Percentiles rank a stretch among this genome's conserved stretches.
phyloP scores from a whole-genome alignment of 1,140 invertebrate genomes.

The Orchestia grillus region DNA sequence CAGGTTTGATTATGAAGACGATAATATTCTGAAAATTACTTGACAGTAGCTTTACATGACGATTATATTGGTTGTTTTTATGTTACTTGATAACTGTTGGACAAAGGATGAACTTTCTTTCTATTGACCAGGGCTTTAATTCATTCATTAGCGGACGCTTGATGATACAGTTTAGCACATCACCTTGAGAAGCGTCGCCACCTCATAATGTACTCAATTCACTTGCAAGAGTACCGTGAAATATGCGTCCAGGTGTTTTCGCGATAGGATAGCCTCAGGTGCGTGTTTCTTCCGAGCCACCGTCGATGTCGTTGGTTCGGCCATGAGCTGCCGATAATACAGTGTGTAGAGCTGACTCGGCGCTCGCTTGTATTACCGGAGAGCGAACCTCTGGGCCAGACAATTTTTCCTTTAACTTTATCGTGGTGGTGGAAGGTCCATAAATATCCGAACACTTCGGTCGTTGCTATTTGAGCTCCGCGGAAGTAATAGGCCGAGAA shows the following conservation, averaged over 20 bases:
- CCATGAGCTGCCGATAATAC: background rate
- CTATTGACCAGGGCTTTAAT: no score
- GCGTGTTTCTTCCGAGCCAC: background rate
- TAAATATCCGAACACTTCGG: constrained; percentile 56
- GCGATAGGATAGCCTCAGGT: background rate
- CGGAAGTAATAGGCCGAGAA: constrained; percentile 55
- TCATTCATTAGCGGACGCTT: no score
- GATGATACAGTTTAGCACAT: background rate
- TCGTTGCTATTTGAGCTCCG: constrained; percentile 56
- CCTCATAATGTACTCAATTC: background rate
- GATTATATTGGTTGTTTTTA: background rate
- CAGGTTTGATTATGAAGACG: no score
- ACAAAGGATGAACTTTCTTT: no score
- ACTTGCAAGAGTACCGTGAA: background rate
- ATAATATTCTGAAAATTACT: no score
- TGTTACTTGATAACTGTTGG: background rate
- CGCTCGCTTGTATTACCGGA: constrained; percentile 28
- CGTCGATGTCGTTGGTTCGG: background rate
- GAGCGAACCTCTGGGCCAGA: background rate
- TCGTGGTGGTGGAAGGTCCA: constrained; percentile 46
- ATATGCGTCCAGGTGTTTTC: background rate
- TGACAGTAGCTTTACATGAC: no score
- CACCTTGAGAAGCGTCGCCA: background rate
- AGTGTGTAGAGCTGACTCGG: background rate
- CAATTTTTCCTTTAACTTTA: constrained; percentile 53